Base-by-base conservation (phyloP, 1,140 invertebrate species). In the Araneus ventricosus region DNA sequence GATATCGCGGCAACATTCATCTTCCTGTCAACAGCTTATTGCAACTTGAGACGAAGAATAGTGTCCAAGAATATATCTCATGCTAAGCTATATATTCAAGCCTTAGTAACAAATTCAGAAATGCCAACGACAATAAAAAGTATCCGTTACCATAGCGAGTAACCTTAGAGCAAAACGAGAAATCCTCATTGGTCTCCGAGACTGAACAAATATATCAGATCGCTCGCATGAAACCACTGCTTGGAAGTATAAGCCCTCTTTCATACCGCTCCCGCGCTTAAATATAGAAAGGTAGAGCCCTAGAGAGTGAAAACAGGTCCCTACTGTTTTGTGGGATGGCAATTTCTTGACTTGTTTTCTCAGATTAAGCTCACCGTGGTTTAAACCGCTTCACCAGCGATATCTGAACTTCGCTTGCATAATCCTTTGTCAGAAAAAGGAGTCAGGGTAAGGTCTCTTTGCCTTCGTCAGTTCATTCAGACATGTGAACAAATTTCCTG, bases 181-280 rank as follows among this genome's bases (percentile, higher is more conserved):
- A 70, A 88, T 88, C 39, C 86, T 37, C 61, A 70, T 24, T 70
- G 34, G 61, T 88, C 45, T 30, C 57, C 3, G 3, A 67, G 86
- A 37, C 20, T 24, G 20, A 59, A n/a, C 22, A 67, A 88, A 88
- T 88, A 88, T 30, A 88, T 45, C 86, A 70, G 30, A 39, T 88
- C 30, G 24, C 34, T 52, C 39, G 22, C 61, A 41, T 41, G 30
- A 67, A 88, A 88, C 17, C 67, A 61, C 10, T n/a, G 24, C 8
- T 2, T 8, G 37, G 34, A 41, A 70, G 70, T 37, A 20, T 34
- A 7, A 37, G n/a, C 34, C 41, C 20, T 8, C 22, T 86, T 86
- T 27, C 61, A 61, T 59, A 14, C n/a, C 27, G 39, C 27, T 52
- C 30, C 27, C 52, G 10, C 6, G 20, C 34, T 30, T 30, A 61